Base-by-base conservation (phyloP, 2,113 vertebrate genomes). In the Dromaius novaehollandiae region DNA sequence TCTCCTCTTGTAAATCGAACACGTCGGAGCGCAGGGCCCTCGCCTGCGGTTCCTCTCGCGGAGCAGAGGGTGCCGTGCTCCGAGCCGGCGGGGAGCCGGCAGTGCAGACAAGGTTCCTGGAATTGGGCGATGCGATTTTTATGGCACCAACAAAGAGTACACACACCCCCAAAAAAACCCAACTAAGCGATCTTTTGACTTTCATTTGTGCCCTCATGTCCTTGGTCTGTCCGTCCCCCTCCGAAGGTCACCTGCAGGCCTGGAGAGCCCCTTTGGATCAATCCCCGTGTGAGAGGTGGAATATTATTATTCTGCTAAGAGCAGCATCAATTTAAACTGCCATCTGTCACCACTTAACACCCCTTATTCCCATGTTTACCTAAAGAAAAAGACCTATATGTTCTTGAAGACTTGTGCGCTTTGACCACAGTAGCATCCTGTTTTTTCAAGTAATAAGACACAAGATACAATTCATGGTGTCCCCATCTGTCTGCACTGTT, bases 311-410 rank as follows among this genome's bases (percentile, higher is more conserved):
- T 97, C 94, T 94, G 64, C 83, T 46, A 48, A 85, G 93, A 92
- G 81, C 90, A 65, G 1, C 89, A 28, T 73, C 96, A 32, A 4
- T 93, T 93, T 92, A 88, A 90, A 89, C 81, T 60, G 95, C 87
- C 26, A 9, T 70, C 84, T 90, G 25, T 81, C 96, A 92, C 87
- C 69, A 42, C 46, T 84, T 64, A 61, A 50, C 95, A 91, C 55
- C 44, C 84, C 84, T 92, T 51, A 32, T 78, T 97, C 96, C 92
- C 69, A 32, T 95, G 86, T 97, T 74, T 93, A 69, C 88, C 53
- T 94, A 16, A 88, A 79, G 87, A 90, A 96, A 93, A 90, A 90
- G 88, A 78, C 70, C 64, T 60, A 16, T 89, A 42, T 93, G 88
- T 95, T 95, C 93, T 88, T 79, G 32, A 94, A 95, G 95, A 73